phyloP scores from a whole-genome alignment of 1,140 invertebrate species.

The Kradibia gibbosae region DNA sequence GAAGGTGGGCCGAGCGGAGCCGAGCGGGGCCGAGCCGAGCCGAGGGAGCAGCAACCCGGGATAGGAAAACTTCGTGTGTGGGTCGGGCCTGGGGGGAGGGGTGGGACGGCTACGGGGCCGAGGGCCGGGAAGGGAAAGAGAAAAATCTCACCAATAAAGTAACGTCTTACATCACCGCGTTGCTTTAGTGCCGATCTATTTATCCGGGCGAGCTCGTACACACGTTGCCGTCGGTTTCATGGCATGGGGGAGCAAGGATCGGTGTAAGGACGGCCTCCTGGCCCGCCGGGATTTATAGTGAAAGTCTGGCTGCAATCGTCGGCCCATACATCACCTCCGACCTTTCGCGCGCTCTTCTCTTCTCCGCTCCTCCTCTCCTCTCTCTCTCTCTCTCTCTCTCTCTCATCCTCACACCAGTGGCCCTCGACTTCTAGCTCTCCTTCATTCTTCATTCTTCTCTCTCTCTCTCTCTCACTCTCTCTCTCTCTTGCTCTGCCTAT shows the following conservation, averaged over 20 bases:
- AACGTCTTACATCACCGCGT: conserved; percentile 40
- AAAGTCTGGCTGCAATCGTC: conserved; percentile 62
- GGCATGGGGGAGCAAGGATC: not conserved
- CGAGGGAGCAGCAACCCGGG: no score
- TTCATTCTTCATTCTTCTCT: not conserved
- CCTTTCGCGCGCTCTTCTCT: not conserved
- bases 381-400: not conserved
- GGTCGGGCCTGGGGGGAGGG: no score
- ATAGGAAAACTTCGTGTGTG: no score
- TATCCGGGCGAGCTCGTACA: conserved; percentile 25
- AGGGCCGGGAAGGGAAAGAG: not conserved
- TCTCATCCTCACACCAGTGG: no score
- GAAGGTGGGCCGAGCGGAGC: not conserved
- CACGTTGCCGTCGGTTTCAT: not conserved
- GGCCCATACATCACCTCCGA: conserved; percentile 55
- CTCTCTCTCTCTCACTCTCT: not conserved
- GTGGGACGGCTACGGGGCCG: not conserved
- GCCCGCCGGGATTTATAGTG: conserved; percentile 58
- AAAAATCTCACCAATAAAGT: conserved; percentile 42
- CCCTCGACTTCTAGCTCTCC: not conserved
- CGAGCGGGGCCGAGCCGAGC: not conserved
- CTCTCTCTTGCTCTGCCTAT: not conserved
- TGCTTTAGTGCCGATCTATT: conserved; percentile 48
- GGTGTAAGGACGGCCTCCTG: conserved; percentile 30
- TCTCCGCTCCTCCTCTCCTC: not conserved